phyloP scores from a whole-genome alignment of 2,797 vertebrate genomes.

The Galaxias olidus region DNA sequence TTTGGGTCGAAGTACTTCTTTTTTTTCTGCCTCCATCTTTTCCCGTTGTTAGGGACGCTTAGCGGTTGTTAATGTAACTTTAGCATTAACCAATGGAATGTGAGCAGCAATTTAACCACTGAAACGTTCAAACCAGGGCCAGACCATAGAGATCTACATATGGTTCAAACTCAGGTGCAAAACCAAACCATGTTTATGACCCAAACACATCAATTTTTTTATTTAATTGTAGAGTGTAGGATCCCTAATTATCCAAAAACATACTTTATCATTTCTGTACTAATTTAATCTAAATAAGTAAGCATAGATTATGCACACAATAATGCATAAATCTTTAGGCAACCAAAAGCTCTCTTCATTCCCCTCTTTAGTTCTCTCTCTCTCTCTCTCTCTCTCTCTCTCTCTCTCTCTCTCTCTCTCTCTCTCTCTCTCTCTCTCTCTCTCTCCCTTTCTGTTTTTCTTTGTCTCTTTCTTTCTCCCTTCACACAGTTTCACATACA shows the following conservation, averaged over 20 bases:
- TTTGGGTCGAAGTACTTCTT: slow-evolving; percentile 33
- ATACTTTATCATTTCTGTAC: too few relatives aligned
- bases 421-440: not conserved
- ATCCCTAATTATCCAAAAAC: too few relatives aligned
- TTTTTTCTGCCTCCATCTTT: slow-evolving; percentile 63
- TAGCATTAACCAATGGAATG: slow-evolving; percentile 20
- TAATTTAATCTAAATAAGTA: not conserved
- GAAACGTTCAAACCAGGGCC: too few relatives aligned
- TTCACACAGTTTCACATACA: not conserved
- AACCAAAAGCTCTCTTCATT: not conserved
- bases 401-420: not conserved
- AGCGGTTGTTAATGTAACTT: slow-evolving; percentile 9
- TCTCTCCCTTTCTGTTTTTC: too few relatives aligned
- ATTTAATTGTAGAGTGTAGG: too few relatives aligned
- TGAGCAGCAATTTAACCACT: not conserved
- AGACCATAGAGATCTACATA: too few relatives aligned
- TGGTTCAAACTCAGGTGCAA: not conserved
- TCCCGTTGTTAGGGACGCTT: slow-evolving; percentile 4
- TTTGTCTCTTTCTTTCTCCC: too few relatives aligned
- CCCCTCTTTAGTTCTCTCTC: not conserved
- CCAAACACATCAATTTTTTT: too few relatives aligned
- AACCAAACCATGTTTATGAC: not conserved
- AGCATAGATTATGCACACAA: too few relatives aligned
- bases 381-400: not conserved
- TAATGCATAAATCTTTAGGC: not conserved